Evolutionary conservation across 2,113 vertebrate species (phyloP).

Genomic region (Romanogobio albipinnatus): DNA sequence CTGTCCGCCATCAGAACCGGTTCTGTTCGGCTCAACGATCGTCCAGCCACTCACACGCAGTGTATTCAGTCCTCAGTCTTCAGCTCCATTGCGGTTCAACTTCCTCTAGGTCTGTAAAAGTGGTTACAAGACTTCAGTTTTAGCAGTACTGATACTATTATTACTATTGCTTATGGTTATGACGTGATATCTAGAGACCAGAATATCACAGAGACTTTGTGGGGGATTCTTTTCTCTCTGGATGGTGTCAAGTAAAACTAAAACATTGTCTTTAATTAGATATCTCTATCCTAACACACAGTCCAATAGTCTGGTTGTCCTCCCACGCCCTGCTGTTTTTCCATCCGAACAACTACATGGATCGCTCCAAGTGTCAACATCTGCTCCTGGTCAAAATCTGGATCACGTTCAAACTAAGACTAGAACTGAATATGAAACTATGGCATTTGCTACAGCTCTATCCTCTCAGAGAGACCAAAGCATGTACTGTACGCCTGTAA

Average conservation of each 20-base stretch:
- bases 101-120: not conserved
- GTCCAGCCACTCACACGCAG: not conserved
- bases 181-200: not conserved
- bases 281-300: no score
- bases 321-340: not conserved
- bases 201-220: not conserved
- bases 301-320: not conserved
- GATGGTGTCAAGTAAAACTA: no score
- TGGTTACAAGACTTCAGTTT: not conserved
- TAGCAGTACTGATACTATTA: no score
- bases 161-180: not conserved
- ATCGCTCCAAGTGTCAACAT: not conserved
- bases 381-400: not conserved
- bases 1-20: constrained; percentile 81
- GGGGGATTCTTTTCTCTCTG: not conserved
- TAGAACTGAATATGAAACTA: not conserved
- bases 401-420: not conserved
- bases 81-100: not conserved
- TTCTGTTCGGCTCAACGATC: not conserved
- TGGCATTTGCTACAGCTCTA: not conserved
- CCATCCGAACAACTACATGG: not conserved
- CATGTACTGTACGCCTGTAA: not conserved
- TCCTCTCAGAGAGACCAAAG: not conserved
- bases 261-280: not conserved
- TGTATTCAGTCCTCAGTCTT: not conserved